Evolutionary conservation across 2,888 invertebrate genomes (phyloP).

Genomic region (Apodemia duryi): DNA sequence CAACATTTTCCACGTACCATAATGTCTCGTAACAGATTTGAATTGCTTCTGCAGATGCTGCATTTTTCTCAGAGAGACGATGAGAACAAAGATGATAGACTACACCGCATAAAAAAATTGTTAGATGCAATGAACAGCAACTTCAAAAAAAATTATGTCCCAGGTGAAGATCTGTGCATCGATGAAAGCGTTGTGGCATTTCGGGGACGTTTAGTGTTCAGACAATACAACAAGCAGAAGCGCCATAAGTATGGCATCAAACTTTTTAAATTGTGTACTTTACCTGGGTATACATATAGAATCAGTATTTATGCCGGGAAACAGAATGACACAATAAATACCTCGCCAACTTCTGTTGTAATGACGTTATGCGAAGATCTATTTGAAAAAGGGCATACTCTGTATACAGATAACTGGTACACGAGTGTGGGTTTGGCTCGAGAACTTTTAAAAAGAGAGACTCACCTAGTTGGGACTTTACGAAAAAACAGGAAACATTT

Average conservation of each 20-base stretch:
- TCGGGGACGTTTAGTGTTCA: neutral
- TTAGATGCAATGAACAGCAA: too few species aligned
- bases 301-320: neutral
- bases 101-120: neutral
- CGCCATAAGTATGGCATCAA: neutral
- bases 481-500: conserved; percentile 28
- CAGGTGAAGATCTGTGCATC: neutral
- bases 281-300: neutral
- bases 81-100: neutral
- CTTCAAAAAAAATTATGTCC: too few species aligned
- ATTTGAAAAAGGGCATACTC: too few species aligned
- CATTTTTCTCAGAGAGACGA: too few species aligned
- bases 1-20: neutral
- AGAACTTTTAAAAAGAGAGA: conserved; percentile 33
- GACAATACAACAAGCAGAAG: neutral
- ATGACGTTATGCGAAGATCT: neutral
- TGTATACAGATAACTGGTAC: conserved; percentile 38
- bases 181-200: neutral
- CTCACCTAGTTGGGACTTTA: conserved; percentile 33
- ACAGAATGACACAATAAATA: neutral
- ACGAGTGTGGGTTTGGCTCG: conserved; percentile 34
- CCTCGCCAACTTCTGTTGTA: neutral
- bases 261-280: neutral
- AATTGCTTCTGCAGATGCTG: too few species aligned
- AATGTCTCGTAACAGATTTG: neutral